These are phyloP conservation scores for Tigriopus japonicus DNA, from an alignment of 1,140 invertebrate species.

Conservation along the genomic window DNA sequence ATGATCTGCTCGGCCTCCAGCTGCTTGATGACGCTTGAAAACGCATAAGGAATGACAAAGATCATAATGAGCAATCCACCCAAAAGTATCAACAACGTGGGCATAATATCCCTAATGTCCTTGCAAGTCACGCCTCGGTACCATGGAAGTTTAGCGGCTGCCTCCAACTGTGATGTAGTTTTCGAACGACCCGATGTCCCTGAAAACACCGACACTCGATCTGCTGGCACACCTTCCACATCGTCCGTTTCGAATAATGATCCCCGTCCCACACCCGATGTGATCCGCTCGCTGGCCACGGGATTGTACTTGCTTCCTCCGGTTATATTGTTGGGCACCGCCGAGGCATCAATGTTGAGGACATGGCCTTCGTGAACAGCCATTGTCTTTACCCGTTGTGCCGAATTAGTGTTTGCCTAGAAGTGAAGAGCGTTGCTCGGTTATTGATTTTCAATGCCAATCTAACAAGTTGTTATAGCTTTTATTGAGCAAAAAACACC, in stretches of 20 bases:
- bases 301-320: neutral
- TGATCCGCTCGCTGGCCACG: neutral
- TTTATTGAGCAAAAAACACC: no score
- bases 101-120: slow-evolving; percentile 7
- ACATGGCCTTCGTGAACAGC: neutral
- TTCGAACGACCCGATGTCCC: neutral
- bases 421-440: no score
- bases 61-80: slow-evolving; percentile 11
- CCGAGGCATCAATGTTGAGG: neutral
- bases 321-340: neutral
- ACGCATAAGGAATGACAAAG: slow-evolving; percentile 12
- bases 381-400: neutral
- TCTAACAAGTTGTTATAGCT: no score
- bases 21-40: slow-evolving; percentile 11
- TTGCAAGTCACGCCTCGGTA: slow-evolving; percentile 8
- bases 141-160: slow-evolving; percentile 6
- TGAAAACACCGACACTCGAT: slow-evolving; percentile 6
- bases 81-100: slow-evolving; percentile 4
- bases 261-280: neutral
- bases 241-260: neutral
- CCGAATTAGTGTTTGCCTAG: no score
- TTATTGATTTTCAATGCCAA: no score
- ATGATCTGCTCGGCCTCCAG: slow-evolving; percentile 1
- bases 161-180: neutral
- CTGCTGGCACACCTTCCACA: neutral